Evolutionary conservation across 1,140 invertebrate genomes (phyloP).

Genomic region (Plutomurus gul): DNA sequence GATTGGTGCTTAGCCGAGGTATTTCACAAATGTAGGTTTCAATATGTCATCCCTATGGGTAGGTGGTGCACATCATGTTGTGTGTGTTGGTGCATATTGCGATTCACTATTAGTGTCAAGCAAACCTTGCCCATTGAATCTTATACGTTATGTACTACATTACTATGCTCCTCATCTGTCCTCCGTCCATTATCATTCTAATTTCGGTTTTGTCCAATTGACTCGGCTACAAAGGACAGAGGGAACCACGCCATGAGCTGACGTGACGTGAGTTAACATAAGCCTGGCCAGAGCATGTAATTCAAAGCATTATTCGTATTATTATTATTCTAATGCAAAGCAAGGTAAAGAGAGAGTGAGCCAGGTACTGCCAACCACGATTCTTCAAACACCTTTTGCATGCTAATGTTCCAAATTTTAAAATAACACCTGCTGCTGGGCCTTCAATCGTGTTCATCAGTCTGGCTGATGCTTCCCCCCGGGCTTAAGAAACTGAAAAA

Average conservation of each 20-base stretch:
- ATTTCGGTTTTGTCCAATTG: background rate
- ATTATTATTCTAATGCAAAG: background rate
- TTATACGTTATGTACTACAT: background rate
- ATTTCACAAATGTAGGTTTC: no score
- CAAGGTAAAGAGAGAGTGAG: no score
- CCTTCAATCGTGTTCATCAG: background rate
- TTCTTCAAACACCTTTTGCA: constrained; percentile 17
- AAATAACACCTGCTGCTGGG: constrained; percentile 14
- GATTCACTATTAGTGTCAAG: background rate
- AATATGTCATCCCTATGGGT: no score
- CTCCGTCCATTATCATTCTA: constrained; percentile 2
- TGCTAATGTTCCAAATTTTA: constrained; percentile 5
- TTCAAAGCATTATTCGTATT: background rate
- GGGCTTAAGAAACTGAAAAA: background rate
- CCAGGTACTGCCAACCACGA: background rate
- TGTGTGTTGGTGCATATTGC: no score
- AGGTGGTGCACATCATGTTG: no score
- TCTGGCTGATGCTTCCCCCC: background rate
- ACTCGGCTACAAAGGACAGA: background rate
- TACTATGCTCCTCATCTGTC: background rate
- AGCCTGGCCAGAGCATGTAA: background rate
- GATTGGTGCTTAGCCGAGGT: no score
- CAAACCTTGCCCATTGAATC: background rate
- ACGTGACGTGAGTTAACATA: background rate
- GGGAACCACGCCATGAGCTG: background rate